Base-by-base conservation (phyloP, 2,888 invertebrate species). In the Eupithecia insigniata region DNA sequence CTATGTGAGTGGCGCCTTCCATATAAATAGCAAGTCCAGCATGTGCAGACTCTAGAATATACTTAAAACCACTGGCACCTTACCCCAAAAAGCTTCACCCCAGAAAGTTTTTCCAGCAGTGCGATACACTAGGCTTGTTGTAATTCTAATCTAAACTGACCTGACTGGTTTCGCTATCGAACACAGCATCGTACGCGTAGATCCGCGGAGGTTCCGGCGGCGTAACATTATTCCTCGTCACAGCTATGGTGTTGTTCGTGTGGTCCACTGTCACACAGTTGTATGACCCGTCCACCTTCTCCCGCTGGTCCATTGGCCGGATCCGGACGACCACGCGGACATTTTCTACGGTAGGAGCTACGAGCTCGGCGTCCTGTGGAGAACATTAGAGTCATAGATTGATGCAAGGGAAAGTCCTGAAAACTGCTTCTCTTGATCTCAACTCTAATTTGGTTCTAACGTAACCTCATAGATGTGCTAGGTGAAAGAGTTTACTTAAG, bases 111-210 rank as follows among this genome's bases (percentile, higher is more conserved):
- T n/a, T n/a, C n/a, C n/a, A n/a, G n/a, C n/a, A n/a, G n/a, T n/a
- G n/a, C n/a, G n/a, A n/a, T n/a, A n/a, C n/a, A n/a, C n/a, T n/a
- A n/a, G n/a, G n/a, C n/a, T n/a, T n/a, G n/a, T n/a, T n/a, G n/a
- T n/a, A n/a, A n/a, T n/a, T n/a, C n/a, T n/a, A n/a, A 36, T 22
- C 64, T 30, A 51, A 55, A 64, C 64, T 34, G 0, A 74, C 71
- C 66, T 71, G 68, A 8, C 61, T 68, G 6, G 68, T 97, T 80
- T 96, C 96, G 26, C 96, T 96, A 67, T 97, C 97, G 90, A 99
- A 99, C 39, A 99, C 98, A 62, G 98, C 97, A 90, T 99, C 99
- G 87, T 99, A 99, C 14, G 97, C 98, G 89, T 98, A 99, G 0
- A 96, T 95, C 90, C 99, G 97, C 0, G 98, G 97, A 39, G 97